Conservation (phyloP, 2,797 vertebrate species). For the Apogon hyalosoma region DNA sequence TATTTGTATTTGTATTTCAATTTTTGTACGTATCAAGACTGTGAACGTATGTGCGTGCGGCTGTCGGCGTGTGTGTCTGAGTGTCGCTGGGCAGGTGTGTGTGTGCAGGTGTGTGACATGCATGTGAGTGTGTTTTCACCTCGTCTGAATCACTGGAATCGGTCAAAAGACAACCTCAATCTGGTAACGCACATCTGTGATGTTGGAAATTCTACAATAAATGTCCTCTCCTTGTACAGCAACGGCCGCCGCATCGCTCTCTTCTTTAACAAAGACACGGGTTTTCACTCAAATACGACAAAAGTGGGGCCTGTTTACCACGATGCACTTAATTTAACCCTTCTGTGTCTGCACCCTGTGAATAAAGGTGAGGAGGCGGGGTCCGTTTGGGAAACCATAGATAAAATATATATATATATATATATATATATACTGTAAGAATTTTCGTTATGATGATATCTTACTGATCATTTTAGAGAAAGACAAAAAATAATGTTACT, state of each 20-base stretch:
- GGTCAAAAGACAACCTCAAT: slow-evolving; percentile 60
- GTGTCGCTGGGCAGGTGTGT: slow-evolving; percentile 29
- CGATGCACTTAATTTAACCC: too few species aligned
- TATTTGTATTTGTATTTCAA: slow-evolving; percentile 82
- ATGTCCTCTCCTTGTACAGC: slow-evolving; percentile 79
- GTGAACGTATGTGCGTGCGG: slow-evolving; percentile 65
- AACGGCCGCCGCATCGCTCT: slow-evolving; percentile 16
- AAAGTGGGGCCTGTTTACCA: too few species aligned
- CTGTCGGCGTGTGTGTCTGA: slow-evolving; percentile 37
- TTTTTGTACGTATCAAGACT: slow-evolving; percentile 82
- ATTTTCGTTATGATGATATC: slow-evolving; percentile 72
- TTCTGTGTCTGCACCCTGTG: slow-evolving; percentile 37
- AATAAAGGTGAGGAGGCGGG: slow-evolving; percentile 63
- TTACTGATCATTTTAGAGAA: slow-evolving; percentile 77
- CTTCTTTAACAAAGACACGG: neutral
- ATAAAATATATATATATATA: slow-evolving; percentile 59
- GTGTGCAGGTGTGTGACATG: neutral
- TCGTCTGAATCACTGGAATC: slow-evolving; percentile 74
- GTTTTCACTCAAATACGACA: too few species aligned
- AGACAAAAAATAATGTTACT: slow-evolving; percentile 73
- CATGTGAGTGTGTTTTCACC: slow-evolving; percentile 66
- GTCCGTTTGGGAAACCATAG: slow-evolving; percentile 50
- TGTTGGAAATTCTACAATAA: slow-evolving; percentile 77
- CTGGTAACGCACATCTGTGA: slow-evolving; percentile 73
- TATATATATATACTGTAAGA: slow-evolving; percentile 76